Evolutionary conservation across 2,888 invertebrate species (phyloP).

Genomic region (Mactromeris polynyma): DNA sequence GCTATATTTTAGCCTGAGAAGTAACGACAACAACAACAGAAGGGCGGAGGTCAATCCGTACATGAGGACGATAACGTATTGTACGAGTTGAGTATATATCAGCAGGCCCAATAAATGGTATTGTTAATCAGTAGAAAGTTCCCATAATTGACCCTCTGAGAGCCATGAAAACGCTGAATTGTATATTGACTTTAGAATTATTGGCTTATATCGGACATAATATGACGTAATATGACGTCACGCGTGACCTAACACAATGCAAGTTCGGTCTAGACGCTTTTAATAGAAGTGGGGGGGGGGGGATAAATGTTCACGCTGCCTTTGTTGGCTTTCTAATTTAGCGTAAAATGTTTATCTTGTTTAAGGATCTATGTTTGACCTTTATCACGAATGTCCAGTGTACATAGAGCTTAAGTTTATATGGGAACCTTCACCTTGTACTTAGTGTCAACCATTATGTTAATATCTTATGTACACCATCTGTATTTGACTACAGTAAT

Average conservation of each 20-base stretch:
- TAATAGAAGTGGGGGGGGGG: not conserved
- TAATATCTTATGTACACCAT: not conserved
- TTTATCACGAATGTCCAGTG: not conserved
- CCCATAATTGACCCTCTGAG: not conserved
- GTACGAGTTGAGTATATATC: no score
- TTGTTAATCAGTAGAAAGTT: not conserved
- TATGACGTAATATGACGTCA: not conserved
- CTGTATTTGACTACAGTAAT: not conserved
- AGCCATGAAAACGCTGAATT: not conserved
- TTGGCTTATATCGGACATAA: not conserved
- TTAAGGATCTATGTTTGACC: not conserved
- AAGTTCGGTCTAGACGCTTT: slow-evolving; percentile 5
- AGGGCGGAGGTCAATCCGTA: no score
- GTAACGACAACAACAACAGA: no score
- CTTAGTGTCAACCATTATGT: not conserved
- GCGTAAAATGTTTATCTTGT: slow-evolving; percentile 5
- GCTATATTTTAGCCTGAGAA: no score
- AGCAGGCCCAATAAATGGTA: no score
- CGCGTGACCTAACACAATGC: not conserved
- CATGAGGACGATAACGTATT: no score
- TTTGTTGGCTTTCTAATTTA: not conserved
- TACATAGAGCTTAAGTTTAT: not conserved
- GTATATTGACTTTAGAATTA: not conserved
- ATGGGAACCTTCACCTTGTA: no score
- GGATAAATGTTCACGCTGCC: not conserved